phyloP scores from a whole-genome alignment of 2,888 invertebrate genomes.

The Alloplasta piceator region DNA sequence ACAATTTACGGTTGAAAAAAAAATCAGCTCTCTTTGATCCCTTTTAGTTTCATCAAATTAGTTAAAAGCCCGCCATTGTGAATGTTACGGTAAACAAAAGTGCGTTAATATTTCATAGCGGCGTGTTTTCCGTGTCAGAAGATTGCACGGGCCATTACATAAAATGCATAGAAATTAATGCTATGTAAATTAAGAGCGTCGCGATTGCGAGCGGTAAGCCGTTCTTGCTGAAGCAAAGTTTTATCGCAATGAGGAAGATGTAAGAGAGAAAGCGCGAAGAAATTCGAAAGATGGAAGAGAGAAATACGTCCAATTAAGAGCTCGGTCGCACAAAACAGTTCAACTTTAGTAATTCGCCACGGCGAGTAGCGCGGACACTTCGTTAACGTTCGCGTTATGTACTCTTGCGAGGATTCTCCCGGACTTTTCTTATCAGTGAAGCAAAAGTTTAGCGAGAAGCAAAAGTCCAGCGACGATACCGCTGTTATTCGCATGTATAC shows the following conservation, averaged over 20 bases:
- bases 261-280: constrained; percentile 14
- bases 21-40: constrained; percentile 8
- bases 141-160: background rate
- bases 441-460: constrained; percentile 34
- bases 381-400: constrained; percentile 52
- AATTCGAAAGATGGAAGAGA: background rate
- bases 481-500: too few species aligned
- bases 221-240: constrained; percentile 32
- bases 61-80: constrained; percentile 4
- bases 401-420: constrained; percentile 4
- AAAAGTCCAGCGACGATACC: background rate
- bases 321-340: constrained; percentile 31
- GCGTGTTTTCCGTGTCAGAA: background rate
- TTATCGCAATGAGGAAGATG: constrained; percentile 8
- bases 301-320: constrained; percentile 57
- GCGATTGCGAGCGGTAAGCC: constrained; percentile 29
- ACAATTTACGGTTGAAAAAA: constrained; percentile 12
- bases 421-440: constrained; percentile 12
- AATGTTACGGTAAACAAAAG: constrained; percentile 12
- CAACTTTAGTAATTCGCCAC: constrained; percentile 54
- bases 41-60: background rate
- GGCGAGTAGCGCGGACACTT: constrained; percentile 45
- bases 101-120: constrained; percentile 13
- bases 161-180: constrained; percentile 19
- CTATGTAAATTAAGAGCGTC: constrained; percentile 42